Evolutionary conservation across 2,113 vertebrate genomes (phyloP), one percentile per base, ranked within the genome.

Genomic region (Syngnathoides biaculeatus): DNA sequence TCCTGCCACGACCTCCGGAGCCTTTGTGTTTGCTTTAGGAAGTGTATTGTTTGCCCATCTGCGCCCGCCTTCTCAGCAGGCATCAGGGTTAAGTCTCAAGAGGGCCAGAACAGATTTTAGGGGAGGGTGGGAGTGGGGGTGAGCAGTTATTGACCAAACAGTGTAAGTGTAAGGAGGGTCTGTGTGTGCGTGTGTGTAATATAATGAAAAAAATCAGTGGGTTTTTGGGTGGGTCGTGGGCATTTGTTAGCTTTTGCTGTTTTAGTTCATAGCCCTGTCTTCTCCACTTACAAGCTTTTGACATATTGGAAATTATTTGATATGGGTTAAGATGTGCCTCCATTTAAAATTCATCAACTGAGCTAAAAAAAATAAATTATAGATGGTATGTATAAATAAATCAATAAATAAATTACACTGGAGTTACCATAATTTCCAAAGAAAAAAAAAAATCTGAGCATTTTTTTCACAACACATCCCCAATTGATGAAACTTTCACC

Each of bases 31-130:
- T 53, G 48, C 66, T 22, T 15, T 58, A 71, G 73, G 67, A 81
- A 77, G 65, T 73, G 77, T 65, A 84, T 89, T 89, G 83, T 88
- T 67, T 75, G 67, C 63, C 83, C 84, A 88, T 88, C 86, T 89
- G 86, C 75, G 84, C 79, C 74, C 70, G 67, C 61, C 70, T 72
- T 56, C 68, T 61, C 53, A 45, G 39, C 61, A 67, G 73, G 68
- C 59, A 52, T 73, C 53, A 50, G 58, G 68, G 72, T 77, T 84
- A 78, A 63, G 69, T 65, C 74, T 86, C 74, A 81, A 81, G 81
- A 88, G 72, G 68, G 67, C 71, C 67, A 40, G 72, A 80, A 73
- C 80, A 88, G 86, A 86, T 86, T 75, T n/a, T n/a, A n/a, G n/a
- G n/a, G 82, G 59, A 65, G 53, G 26, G 42, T 26, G 9, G 30